Evolutionary conservation across 2,888 invertebrate genomes (phyloP).

Genomic region (Napeogenes inachia): DNA sequence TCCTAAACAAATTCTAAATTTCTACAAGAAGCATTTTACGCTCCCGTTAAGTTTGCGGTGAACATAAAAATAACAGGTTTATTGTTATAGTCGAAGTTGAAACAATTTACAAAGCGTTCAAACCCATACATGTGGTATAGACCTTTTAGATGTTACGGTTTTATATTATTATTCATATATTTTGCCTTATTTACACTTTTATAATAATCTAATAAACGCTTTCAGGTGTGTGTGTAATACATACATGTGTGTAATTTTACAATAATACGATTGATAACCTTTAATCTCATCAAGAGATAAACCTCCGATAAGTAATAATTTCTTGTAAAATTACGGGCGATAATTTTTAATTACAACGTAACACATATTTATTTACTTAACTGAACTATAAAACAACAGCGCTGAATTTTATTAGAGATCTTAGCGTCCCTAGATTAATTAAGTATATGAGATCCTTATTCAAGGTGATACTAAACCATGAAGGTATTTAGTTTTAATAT

Average conservation of each 20-base stretch:
- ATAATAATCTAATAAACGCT: too few relatives aligned
- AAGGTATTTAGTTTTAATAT: neutral
- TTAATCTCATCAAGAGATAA: too few relatives aligned
- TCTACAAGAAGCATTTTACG: slow-evolving; percentile 41
- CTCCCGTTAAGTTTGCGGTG: slow-evolving; percentile 41
- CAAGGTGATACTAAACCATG: neutral
- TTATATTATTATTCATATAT: slow-evolving; percentile 14
- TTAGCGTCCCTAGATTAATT: slow-evolving; percentile 7
- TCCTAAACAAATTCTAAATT: slow-evolving; percentile 47
- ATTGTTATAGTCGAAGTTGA: slow-evolving; percentile 47
- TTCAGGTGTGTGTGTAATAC: too few relatives aligned
- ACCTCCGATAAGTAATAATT: neutral
- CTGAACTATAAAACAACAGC: slow-evolving; percentile 20
- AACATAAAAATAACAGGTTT: slow-evolving; percentile 56
- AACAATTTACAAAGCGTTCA: slow-evolving; percentile 41
- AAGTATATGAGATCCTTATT: slow-evolving; percentile 1
- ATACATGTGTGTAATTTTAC: too few relatives aligned
- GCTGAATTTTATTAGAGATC: slow-evolving; percentile 16
- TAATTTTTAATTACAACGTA: slow-evolving; percentile 15
- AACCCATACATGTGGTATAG: slow-evolving; percentile 14
- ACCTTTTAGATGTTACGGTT: slow-evolving; percentile 25
- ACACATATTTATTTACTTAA: slow-evolving; percentile 14
- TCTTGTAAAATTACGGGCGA: slow-evolving; percentile 3
- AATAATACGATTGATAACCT: too few relatives aligned
- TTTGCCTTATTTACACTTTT: slow-evolving; percentile 8